phyloP scores from a whole-genome alignment of 2,888 invertebrate genomes.

The Dicroscelio sp. region DNA sequence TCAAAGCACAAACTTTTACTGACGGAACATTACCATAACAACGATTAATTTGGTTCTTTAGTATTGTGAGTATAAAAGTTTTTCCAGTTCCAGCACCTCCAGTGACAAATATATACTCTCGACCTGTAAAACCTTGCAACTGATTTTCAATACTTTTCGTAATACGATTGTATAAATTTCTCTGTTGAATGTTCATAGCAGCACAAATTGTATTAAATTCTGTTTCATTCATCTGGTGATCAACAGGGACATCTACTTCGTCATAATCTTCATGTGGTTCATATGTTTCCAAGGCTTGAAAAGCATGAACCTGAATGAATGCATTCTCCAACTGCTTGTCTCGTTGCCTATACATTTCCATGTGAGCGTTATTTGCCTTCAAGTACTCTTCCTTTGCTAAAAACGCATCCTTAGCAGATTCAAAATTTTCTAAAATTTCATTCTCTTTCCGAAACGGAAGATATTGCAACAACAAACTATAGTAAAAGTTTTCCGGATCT shows the following conservation, averaged over 20 bases:
- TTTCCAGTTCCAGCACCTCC: constrained; percentile 46
- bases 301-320: constrained; percentile 41
- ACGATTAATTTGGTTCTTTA: constrained; percentile 49
- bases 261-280: constrained; percentile 31
- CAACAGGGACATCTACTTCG: not conserved
- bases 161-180: constrained; percentile 28
- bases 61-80: constrained; percentile 22
- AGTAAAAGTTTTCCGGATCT: constrained; percentile 38
- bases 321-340: constrained; percentile 42
- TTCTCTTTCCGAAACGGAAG: constrained; percentile 25
- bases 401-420: constrained; percentile 44
- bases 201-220: not conserved
- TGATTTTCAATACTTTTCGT: constrained; percentile 33
- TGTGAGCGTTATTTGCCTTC: constrained; percentile 1
- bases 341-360: constrained; percentile 38
- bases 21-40: constrained; percentile 51
- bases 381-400: constrained; percentile 41
- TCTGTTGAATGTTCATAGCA: constrained; percentile 34
- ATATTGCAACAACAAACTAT: constrained; percentile 46
- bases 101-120: constrained; percentile 31
- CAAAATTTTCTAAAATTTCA: constrained; percentile 39
- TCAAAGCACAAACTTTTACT: constrained; percentile 83
- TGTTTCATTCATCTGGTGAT: constrained; percentile 25
- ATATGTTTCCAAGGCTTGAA: constrained; percentile 37
- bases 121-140: not conserved